Base-by-base conservation (phyloP, 2,113 vertebrate species). In the Scytalopus superciliaris region DNA sequence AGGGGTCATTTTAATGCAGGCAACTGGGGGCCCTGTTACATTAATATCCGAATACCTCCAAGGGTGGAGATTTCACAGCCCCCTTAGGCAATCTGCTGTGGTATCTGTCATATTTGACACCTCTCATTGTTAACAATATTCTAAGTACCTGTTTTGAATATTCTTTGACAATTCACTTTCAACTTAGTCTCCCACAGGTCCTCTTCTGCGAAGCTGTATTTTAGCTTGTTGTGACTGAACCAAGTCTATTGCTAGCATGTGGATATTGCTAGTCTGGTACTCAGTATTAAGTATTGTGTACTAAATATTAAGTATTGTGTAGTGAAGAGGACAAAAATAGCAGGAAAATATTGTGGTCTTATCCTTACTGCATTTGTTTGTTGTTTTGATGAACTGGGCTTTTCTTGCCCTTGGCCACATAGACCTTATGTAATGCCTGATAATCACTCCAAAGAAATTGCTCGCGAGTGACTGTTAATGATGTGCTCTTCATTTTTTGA, bases 101-200 rank as follows among this genome's bases (percentile, higher is more conserved):
- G 40, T n/a, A n/a, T n/a, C n/a, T n/a, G n/a, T n/a, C n/a, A 12
- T 30, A 21, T 82, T 62, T 74, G n/a, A 49, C 23, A 23, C 5
- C 5, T 11, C 7, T 21, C 47, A 27, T 7, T 80, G 35, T 33
- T 63, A 73, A 59, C 4, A 55, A 10, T 55, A 33, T 50, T 68
- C 21, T 37, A 64, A 64, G 37, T 35, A 37, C 2, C 2, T 80
- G 2, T 49, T 77, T n/a, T 49, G 21, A 53, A 37, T 28, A 25
- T 30, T 25, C 28, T 86, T 68, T 83, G 35, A 6, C 47, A 35
- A 35, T 52, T 76, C n/a, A n/a, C n/a, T n/a, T n/a, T n/a, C 9
- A 62, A 0, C 23, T 30, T 74, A 21, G 6, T 83, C 3, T 62
- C 12, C 52, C 3, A 0, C 15, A 22, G 5, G 44, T 52, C 8